phyloP scores from a whole-genome alignment of 30 jellyfish, hydroid and myxozoan species.

The Pseudorhiza aurosa region DNA sequence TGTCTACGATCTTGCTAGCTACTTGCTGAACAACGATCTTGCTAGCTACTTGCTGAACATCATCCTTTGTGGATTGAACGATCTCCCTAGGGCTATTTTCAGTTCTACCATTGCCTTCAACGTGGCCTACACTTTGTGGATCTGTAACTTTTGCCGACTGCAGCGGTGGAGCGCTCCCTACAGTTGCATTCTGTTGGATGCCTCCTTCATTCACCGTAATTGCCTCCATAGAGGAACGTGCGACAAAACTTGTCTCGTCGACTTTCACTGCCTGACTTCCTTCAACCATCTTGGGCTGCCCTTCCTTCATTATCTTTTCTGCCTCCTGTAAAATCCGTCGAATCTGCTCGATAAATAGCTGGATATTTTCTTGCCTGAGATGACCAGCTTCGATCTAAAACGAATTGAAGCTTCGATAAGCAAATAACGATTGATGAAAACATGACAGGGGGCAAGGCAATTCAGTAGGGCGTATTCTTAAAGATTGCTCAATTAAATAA shows the following conservation, averaged over 20 bases:
- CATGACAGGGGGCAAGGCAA: too few relatives aligned
- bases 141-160: neutral
- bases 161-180: neutral
- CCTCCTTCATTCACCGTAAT: too few relatives aligned
- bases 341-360: constrained; percentile 69
- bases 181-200: too few relatives aligned
- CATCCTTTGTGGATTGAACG: too few relatives aligned
- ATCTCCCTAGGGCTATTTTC: neutral
- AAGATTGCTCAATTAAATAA: too few relatives aligned
- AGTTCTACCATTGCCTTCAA: neutral
- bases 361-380: constrained; percentile 79
- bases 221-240: too few relatives aligned
- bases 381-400: constrained; percentile 96
- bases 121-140: neutral
- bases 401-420: too few relatives aligned
- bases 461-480: too few relatives aligned
- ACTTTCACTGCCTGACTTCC: constrained; percentile 5
- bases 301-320: constrained; percentile 30
- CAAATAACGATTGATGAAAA: too few relatives aligned
- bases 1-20: neutral
- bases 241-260: neutral
- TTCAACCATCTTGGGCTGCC: neutral
- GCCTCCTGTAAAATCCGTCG: constrained; percentile 69
- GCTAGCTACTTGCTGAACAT: neutral
- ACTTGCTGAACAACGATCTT: neutral